Conservation (phyloP, 1,140 invertebrate species). For the Maconellicoccus hirsutus region DNA sequence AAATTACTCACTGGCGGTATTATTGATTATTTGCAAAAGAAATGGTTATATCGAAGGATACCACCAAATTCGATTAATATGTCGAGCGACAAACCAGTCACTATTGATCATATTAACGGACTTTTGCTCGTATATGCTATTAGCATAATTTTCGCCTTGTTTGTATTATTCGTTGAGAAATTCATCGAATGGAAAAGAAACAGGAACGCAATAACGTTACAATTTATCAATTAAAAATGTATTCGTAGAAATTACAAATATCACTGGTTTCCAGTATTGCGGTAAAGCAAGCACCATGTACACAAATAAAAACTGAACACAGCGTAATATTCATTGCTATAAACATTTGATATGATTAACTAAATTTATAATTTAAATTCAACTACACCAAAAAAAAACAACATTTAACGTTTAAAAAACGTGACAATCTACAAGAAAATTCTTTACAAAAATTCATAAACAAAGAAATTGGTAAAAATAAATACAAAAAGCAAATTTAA, state of each 20-base stretch:
- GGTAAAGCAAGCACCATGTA: too few relatives aligned
- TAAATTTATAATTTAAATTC: too few relatives aligned
- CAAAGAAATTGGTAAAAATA: neutral
- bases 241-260: too few relatives aligned
- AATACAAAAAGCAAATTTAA: too few relatives aligned
- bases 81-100: slow-evolving; percentile 17
- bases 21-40: slow-evolving; percentile 27
- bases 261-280: too few relatives aligned
- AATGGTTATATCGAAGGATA: slow-evolving; percentile 24
- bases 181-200: neutral
- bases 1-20: slow-evolving; percentile 23
- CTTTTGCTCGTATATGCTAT: neutral
- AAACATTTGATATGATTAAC: too few relatives aligned
- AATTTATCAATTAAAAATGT: neutral
- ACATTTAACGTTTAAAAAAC: too few relatives aligned
- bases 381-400: too few relatives aligned
- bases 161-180: slow-evolving; percentile 21
- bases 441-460: neutral
- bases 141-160: slow-evolving; percentile 1
- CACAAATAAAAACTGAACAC: too few relatives aligned
- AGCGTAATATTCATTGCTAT: too few relatives aligned
- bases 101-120: slow-evolving; percentile 23
- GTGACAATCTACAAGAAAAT: too few relatives aligned
- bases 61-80: neutral
- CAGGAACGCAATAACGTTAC: neutral